Evolutionary conservation across 2,797 vertebrate species (phyloP), one percentile per base, ranked within the genome.

Genomic region (Eulemur mongoz): DNA sequence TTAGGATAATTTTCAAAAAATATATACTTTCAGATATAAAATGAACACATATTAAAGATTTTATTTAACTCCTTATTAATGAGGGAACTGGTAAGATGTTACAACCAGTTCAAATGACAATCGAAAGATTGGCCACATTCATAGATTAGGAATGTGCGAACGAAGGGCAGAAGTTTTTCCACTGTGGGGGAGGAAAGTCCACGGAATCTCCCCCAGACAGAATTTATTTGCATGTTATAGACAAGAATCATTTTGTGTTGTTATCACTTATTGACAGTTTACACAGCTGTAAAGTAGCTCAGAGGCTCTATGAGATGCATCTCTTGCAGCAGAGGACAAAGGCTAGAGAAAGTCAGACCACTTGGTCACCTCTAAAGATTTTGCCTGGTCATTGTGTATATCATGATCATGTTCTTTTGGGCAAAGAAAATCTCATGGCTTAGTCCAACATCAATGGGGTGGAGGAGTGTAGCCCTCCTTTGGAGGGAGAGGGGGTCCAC

Each of bases 1-100:
- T 95, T 84, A 85, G 50, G 38, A 54, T 89, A 57, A 87, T 18
- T 90, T 88, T 70, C 7, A 15, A 15, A 50, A 54, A 94, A 84
- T 48, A 30, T 40, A 12, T 38, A 38, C 57, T 61, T 5, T 93
- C 54, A 57, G 2, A 25, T 70, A 20, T 81, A 45, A 52, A 84
- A 70, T 50, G 18, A 88, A 45, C 27, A 22, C 52, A 18, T 69
- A n/a, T 87, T 93, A 40, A 88, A 82, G 32, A 73, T 65, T 81
- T 72, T 88, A 84, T 65, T 82, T 73, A 87, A 70, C 22, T 80
- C 25, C 48, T 91, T 82, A 72, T 88, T 88, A 80, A 45, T 8
- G 63, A 96, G 4, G 25, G 30, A 94, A 90, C 48, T 43, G 73
- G 22, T 45, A 69, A 73, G 57, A 82, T 72, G 54, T 59, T 91